Percentiles rank a stretch among this genome's conserved stretches.
Conservation (phyloP, 2,797 vertebrate species). For the Pangasius mekongensis region DNA sequence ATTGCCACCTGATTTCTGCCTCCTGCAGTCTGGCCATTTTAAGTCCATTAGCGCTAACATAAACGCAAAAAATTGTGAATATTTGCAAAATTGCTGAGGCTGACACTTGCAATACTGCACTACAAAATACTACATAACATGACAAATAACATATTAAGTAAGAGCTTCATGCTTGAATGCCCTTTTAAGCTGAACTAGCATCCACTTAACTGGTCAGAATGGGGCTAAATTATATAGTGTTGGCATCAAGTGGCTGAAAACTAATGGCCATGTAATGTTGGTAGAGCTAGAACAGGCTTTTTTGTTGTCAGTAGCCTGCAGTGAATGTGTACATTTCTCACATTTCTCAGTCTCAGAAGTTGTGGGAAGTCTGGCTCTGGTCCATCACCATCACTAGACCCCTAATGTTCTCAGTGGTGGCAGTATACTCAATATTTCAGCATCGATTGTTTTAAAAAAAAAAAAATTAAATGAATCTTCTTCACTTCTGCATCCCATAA, state of each 20-base stretch:
- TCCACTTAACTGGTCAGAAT: slow-evolving; percentile 16
- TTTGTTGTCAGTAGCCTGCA: slow-evolving; percentile 36
- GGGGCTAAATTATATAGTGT: slow-evolving; percentile 36
- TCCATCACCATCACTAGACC: neutral
- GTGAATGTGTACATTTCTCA: slow-evolving; percentile 40
- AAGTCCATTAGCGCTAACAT: slow-evolving; percentile 5
- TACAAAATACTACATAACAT: slow-evolving; percentile 22
- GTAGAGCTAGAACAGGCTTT: slow-evolving; percentile 4
- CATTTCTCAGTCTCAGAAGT: slow-evolving; percentile 9
- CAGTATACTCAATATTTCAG: slow-evolving; percentile 65
- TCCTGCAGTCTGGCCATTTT: slow-evolving; percentile 1
- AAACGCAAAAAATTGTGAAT: neutral
- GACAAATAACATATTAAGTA: slow-evolving; percentile 12
- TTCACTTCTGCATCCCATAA: slow-evolving; percentile 29
- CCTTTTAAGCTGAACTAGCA: slow-evolving; percentile 16
- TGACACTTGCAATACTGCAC: neutral
- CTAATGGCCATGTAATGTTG: slow-evolving; percentile 33
- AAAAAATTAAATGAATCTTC: slow-evolving; percentile 59
- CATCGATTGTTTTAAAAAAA: slow-evolving; percentile 53
- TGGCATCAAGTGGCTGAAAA: slow-evolving; percentile 43
- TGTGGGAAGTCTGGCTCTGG: slow-evolving; percentile 18
- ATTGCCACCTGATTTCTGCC: neutral
- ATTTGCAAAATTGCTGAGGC: neutral
- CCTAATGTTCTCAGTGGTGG: slow-evolving; percentile 30
- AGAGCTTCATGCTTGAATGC: slow-evolving; percentile 10